A percentile compares a stretch with the other conserved stretches of the same genome.
These are phyloP conservation scores for Calliopum simillimum DNA, from an alignment of 2,888 invertebrate genomes.

Conservation along the genomic window DNA sequence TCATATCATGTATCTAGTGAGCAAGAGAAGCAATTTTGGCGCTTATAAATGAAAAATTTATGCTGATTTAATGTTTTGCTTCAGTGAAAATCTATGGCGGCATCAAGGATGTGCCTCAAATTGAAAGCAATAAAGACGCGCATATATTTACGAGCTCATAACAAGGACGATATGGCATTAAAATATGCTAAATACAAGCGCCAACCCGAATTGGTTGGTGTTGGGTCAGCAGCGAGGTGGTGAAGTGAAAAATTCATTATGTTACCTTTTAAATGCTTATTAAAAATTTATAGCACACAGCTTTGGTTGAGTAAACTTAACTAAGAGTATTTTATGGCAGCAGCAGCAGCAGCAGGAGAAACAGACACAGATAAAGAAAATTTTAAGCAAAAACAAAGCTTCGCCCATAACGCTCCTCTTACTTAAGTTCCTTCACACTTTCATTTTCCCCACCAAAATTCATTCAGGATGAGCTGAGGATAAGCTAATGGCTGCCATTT, in stretches of 20 bases:
- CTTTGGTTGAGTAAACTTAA: background rate
- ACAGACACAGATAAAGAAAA: too few relatives aligned
- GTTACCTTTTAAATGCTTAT: conserved; percentile 21
- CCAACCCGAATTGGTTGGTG: background rate
- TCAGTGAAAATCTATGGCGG: conserved; percentile 13
- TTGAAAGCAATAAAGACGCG: background rate
- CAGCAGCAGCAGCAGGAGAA: background rate
- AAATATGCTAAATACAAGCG: background rate
- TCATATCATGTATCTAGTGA: too few relatives aligned
- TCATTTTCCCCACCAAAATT: too few relatives aligned
- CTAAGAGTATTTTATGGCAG: background rate
- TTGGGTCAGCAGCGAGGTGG: background rate
- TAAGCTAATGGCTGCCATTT: conserved; percentile 4
- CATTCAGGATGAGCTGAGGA: too few relatives aligned
- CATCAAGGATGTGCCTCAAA: background rate
- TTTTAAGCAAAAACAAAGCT: too few relatives aligned
- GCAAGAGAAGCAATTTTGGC: too few relatives aligned
- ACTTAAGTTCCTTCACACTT: too few relatives aligned
- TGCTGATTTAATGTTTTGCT: conserved; percentile 32
- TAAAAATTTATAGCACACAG: conserved; percentile 9
- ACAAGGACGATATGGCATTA: background rate
- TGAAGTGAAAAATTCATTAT: conserved; percentile 5
- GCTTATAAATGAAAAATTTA: conserved; percentile 25
- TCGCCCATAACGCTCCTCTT: too few relatives aligned
- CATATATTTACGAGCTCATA: background rate